Evolutionary conservation across 2,888 invertebrate genomes (phyloP).

Genomic region (Cosmia pyralina): DNA sequence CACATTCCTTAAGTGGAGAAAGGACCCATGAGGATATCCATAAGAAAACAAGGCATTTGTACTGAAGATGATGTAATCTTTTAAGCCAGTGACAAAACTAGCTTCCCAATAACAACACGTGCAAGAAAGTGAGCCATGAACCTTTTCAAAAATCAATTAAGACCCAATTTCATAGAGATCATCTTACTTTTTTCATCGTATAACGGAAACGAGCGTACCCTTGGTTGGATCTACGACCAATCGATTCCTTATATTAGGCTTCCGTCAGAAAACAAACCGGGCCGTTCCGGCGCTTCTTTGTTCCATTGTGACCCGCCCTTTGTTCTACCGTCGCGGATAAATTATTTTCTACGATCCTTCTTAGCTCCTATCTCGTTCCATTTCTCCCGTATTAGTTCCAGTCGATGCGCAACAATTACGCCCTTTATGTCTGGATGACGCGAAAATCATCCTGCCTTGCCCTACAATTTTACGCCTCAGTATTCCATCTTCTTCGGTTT

Average conservation of each 20-base stretch:
- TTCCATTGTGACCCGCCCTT: conserved; percentile 86
- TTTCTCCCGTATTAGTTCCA: conserved; percentile 90
- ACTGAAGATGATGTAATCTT: background rate
- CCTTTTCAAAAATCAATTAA: conserved; percentile 52
- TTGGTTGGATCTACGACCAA: conserved; percentile 81
- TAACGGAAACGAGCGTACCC: conserved; percentile 79
- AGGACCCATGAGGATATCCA: background rate
- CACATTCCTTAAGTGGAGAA: background rate
- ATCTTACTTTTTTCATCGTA: conserved; percentile 71
- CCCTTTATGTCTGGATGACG: conserved; percentile 89
- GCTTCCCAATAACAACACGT: background rate
- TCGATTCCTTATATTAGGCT: conserved; percentile 87
- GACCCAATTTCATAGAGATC: conserved; percentile 58
- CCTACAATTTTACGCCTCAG: conserved; percentile 87
- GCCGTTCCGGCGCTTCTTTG: conserved; percentile 85
- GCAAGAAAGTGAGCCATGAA: background rate
- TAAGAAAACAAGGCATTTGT: background rate
- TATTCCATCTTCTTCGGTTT: conserved; percentile 82
- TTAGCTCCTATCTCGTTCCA: conserved; percentile 88
- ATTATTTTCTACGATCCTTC: conserved; percentile 89
- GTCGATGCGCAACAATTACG: conserved; percentile 89
- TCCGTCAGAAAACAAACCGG: conserved; percentile 87
- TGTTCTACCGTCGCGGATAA: conserved; percentile 88
- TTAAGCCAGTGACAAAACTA: background rate
- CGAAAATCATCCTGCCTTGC: conserved; percentile 87